Evolutionary conservation across 2,888 invertebrate species (phyloP).

Genomic region (Ypsolopha sequella): DNA sequence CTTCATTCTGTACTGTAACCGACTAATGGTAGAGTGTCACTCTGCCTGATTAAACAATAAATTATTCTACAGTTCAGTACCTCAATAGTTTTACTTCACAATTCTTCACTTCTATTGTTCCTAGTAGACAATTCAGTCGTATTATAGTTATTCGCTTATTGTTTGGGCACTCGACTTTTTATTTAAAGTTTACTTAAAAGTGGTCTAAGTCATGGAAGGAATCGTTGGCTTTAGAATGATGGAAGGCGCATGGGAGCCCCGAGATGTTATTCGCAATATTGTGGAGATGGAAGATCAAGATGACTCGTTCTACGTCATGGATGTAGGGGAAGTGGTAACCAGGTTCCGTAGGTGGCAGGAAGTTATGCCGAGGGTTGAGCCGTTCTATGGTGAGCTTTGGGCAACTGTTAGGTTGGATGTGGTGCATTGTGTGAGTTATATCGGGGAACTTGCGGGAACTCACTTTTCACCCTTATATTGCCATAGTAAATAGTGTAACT

Average conservation of each 20-base stretch:
- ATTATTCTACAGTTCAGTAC: too few species aligned
- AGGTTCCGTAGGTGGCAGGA: constrained; percentile 82
- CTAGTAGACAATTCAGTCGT: too few species aligned
- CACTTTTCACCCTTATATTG: too few species aligned
- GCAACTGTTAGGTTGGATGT: too few species aligned
- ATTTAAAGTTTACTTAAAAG: not conserved
- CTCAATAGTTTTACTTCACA: too few species aligned
- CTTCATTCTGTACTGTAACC: too few species aligned
- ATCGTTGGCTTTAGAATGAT: constrained; percentile 59
- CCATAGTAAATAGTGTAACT: too few species aligned
- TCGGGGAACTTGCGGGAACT: too few species aligned
- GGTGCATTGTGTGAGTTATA: too few species aligned
- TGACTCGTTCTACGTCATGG: constrained; percentile 85
- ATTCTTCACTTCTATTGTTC: too few species aligned
- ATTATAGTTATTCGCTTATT: not conserved
- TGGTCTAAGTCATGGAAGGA: not conserved
- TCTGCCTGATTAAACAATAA: too few species aligned
- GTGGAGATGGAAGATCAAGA: constrained; percentile 72
- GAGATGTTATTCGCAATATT: constrained; percentile 63
- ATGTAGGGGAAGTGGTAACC: constrained; percentile 80
- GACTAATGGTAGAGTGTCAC: too few species aligned
- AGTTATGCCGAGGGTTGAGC: constrained; percentile 84
- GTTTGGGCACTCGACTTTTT: not conserved
- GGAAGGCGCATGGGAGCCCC: constrained; percentile 55
- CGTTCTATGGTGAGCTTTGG: constrained; percentile 79